Evolutionary conservation across 64 coral and sea anemone genomes (phyloP), one percentile per base, ranked within the genome.

Genomic region (Acropora tenuis): DNA sequence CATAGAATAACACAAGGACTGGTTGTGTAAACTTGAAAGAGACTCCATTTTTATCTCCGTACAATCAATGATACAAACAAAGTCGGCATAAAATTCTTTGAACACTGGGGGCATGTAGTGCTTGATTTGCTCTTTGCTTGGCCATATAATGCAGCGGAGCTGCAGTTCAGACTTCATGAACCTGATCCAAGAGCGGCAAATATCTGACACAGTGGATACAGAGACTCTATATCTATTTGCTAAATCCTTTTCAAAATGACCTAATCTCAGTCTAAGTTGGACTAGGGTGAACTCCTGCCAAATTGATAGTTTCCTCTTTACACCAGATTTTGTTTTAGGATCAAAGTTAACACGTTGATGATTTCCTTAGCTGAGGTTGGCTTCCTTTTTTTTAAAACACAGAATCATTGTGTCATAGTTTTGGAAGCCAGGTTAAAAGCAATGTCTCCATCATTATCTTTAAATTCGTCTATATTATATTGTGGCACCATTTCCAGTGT

Each of bases 61-160:
- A 43, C 83, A 93, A 48, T 93, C 76, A 16, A 93, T 87, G 83
- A 93, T 93, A 69, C 83, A 79, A 43, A 93, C 91, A 71, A 93
- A 49, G 6, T 93, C 76, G 8, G 91, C 75, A 43, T 93, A 93
- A 41, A 90, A 82, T 42, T 46, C 6, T 74, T 82, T 81, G 47
- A 90, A 82, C 18, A 90, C 78, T 82, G 83, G 75, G 20, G 83
- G 73, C 90, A 87, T 92, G 80, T 55, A 92, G 16, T 78, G 75
- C 46, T 50, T 66, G 15, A 87, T 80, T 71, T 93, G 91, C 49
- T 87, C 83, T 79, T 93, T 93, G 15, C 43, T 49, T 86, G 83
- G 83, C 83, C 91, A 87, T 43, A 48, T 8, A 63, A 87, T 93
- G 30, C 84, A 87, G 9, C 76, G 6, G 8, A 46, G 83, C 59